phyloP scores from a whole-genome alignment of 1,140 invertebrate genomes.

The Pantala flavescens region DNA sequence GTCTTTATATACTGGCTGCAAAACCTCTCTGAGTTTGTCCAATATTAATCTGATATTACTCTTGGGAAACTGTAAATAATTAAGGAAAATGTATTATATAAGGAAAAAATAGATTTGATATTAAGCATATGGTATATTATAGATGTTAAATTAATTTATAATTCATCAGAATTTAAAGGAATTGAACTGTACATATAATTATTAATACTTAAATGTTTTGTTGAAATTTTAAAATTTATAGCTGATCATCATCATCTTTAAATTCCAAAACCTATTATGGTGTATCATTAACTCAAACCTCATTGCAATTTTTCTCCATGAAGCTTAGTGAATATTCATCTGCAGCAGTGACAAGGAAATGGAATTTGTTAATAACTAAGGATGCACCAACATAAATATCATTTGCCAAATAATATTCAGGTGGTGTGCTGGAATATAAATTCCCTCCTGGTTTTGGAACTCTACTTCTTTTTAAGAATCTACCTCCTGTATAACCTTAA shows the following conservation, averaged over 20 bases:
- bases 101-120: too few relatives aligned
- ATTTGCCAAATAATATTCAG: constrained; percentile 57
- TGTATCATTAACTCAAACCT: constrained; percentile 41
- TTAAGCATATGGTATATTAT: too few relatives aligned
- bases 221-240: too few relatives aligned
- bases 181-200: too few relatives aligned
- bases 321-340: constrained; percentile 79
- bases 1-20: constrained; percentile 56
- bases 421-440: constrained; percentile 48
- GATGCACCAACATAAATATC: constrained; percentile 73
- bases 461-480: constrained; percentile 52
- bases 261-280: too few relatives aligned
- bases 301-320: constrained; percentile 67
- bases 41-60: constrained; percentile 55
- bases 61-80: constrained; percentile 51
- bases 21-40: constrained; percentile 51
- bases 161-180: too few relatives aligned
- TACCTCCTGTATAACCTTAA: constrained; percentile 48
- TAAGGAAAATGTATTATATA: background rate
- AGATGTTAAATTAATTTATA: too few relatives aligned
- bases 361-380: constrained; percentile 61
- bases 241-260: too few relatives aligned
- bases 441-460: constrained; percentile 65
- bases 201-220: too few relatives aligned
- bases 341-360: constrained; percentile 63